These are phyloP conservation scores for Allygus modestus DNA, from an alignment of 2,888 invertebrate species.

Conservation along the genomic window DNA sequence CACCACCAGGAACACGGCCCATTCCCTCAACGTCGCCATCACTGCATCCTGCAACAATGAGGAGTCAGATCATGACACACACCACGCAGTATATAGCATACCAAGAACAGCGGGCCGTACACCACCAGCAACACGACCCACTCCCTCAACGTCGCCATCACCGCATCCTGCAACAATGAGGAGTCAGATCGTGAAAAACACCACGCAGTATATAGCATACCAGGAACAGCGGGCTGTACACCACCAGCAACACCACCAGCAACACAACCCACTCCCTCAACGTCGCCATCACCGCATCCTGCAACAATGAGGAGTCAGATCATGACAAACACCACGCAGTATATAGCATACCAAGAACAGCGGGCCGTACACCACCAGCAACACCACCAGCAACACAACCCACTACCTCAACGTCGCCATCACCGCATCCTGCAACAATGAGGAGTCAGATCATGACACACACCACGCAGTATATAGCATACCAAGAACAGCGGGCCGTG, in stretches of 20 bases:
- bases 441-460: slow-evolving; percentile 23
- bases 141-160: slow-evolving; percentile 49
- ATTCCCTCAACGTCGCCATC: slow-evolving; percentile 35
- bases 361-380: background rate
- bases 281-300: slow-evolving; percentile 49
- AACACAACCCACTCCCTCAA: slow-evolving; percentile 55
- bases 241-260: slow-evolving; percentile 2
- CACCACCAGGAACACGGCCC: slow-evolving; percentile 41
- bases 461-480: slow-evolving; percentile 21
- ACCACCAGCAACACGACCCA: slow-evolving; percentile 50
- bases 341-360: slow-evolving; percentile 49
- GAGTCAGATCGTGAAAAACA: slow-evolving; percentile 30
- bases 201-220: slow-evolving; percentile 39
- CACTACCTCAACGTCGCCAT: slow-evolving; percentile 42
- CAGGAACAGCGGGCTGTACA: slow-evolving; percentile 51
- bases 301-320: slow-evolving; percentile 41
- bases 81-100: slow-evolving; percentile 34
- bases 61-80: slow-evolving; percentile 39
- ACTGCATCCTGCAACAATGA: slow-evolving; percentile 8
- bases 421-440: slow-evolving; percentile 42
- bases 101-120: slow-evolving; percentile 47
- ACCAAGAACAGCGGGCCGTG: slow-evolving; percentile 41
- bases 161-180: background rate
- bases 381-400: slow-evolving; percentile 19
- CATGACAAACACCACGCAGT: slow-evolving; percentile 23